Percentiles rank a stretch among this genome's conserved stretches.
Evolutionary conservation across 2,113 vertebrate genomes (phyloP).

Genomic region (Alethe castanea): DNA sequence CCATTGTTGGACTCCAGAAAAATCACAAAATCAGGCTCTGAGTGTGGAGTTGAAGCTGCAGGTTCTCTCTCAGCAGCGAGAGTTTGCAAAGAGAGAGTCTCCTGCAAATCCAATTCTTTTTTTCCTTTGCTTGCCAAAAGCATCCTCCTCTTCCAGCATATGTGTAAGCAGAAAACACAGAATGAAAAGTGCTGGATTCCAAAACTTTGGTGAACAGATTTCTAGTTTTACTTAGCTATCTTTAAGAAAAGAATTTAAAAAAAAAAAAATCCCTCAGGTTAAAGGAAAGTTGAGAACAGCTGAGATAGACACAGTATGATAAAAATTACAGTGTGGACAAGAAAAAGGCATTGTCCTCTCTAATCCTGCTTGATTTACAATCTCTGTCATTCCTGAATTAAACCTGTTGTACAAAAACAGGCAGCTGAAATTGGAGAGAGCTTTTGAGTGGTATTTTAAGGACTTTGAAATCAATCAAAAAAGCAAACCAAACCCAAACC

Average conservation of each 20-base stretch:
- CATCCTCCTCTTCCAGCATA: background rate
- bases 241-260: background rate
- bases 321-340: background rate
- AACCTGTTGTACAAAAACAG: background rate
- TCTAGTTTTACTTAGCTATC: background rate
- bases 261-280: background rate
- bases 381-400: background rate
- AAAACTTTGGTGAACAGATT: background rate
- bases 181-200: background rate
- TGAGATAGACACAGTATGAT: background rate
- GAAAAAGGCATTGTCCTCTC: background rate
- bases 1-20: background rate
- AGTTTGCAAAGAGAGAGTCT: background rate
- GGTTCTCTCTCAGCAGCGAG: background rate
- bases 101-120: background rate
- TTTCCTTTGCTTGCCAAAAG: background rate
- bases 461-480: background rate
- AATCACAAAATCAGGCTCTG: background rate
- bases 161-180: background rate
- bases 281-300: background rate
- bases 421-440: background rate
- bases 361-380: background rate
- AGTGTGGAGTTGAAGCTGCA: background rate
- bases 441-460: background rate
- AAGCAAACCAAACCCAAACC: background rate